Conservation (phyloP, 2,113 vertebrate genomes). For the Menidia beryllina region DNA sequence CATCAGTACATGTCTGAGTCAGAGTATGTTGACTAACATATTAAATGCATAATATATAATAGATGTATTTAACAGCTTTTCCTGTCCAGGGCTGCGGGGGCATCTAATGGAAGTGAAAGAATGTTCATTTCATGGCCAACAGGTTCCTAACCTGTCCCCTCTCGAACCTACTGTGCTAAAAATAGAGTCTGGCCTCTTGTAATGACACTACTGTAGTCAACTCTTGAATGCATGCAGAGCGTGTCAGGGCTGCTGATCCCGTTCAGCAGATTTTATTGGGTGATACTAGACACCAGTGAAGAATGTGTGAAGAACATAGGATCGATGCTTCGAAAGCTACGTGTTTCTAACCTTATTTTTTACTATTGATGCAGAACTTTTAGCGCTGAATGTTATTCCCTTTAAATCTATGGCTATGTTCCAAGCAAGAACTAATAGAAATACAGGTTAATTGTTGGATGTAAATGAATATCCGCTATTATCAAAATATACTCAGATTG, state of each 20-base stretch:
- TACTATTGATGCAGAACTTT: too few species aligned
- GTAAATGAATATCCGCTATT: too few species aligned
- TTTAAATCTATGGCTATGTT: too few species aligned
- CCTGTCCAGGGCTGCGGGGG: conserved; percentile 7
- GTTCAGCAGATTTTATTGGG: neutral
- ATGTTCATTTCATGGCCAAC: conserved; percentile 55
- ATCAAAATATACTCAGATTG: too few species aligned
- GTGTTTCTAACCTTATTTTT: too few species aligned
- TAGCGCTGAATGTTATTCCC: too few species aligned
- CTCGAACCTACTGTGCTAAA: conserved; percentile 51
- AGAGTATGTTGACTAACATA: too few species aligned
- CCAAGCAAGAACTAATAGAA: too few species aligned
- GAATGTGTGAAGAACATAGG: too few species aligned
- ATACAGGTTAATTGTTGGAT: too few species aligned
- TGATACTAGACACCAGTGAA: neutral
- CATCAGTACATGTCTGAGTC: too few species aligned
- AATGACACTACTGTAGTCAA: conserved; percentile 38
- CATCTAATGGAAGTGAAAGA: conserved; percentile 49
- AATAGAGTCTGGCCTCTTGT: conserved; percentile 66
- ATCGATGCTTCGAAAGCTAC: too few species aligned
- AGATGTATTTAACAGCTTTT: conserved; percentile 6
- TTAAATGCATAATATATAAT: neutral
- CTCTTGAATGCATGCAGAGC: conserved; percentile 26
- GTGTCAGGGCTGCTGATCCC: conserved; percentile 8
- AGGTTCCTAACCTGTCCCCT: conserved; percentile 41